These are phyloP conservation scores for Notodonta ziczac DNA, from an alignment of 2,888 invertebrate species.

Conservation along the genomic window DNA sequence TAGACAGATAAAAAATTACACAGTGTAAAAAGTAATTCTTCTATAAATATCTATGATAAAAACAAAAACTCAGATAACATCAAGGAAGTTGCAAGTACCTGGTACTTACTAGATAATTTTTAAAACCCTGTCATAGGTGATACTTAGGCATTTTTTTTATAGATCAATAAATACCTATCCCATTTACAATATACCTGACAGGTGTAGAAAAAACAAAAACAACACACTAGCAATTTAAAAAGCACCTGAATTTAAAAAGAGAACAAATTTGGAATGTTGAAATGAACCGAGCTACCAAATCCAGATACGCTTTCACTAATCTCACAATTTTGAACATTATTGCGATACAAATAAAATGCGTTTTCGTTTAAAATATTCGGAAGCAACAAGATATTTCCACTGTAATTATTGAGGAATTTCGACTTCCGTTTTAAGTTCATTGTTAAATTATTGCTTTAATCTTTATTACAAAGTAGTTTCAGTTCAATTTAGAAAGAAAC, in stretches of 20 bases:
- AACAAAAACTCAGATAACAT: no score
- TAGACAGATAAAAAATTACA: no score
- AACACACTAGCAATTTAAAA: conserved; percentile 75
- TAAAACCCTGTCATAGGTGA: no score
- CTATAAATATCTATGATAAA: no score
- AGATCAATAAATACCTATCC: no score
- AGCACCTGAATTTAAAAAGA: conserved; percentile 72
- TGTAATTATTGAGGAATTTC: conserved; percentile 44
- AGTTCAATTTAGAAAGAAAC: conserved; percentile 15
- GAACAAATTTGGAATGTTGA: conserved; percentile 76
- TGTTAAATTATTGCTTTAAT: conserved; percentile 26
- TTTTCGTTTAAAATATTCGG: conserved; percentile 35
- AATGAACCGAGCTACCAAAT: conserved; percentile 74
- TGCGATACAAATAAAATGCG: conserved; percentile 43
- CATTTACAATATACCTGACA: conserved; percentile 44
- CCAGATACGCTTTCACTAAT: conserved; percentile 60
- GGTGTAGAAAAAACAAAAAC: conserved; percentile 61
- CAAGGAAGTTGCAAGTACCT: no score
- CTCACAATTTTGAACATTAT: conserved; percentile 56
- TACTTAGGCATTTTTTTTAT: no score
- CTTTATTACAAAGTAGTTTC: conserved; percentile 28
- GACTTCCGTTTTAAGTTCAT: conserved; percentile 52
- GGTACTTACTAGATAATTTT: no score
- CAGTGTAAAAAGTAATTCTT: no score
- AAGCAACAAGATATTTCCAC: conserved; percentile 17